Base-by-base conservation (phyloP, 2,797 vertebrate species). In the Lagodon rhomboides region DNA sequence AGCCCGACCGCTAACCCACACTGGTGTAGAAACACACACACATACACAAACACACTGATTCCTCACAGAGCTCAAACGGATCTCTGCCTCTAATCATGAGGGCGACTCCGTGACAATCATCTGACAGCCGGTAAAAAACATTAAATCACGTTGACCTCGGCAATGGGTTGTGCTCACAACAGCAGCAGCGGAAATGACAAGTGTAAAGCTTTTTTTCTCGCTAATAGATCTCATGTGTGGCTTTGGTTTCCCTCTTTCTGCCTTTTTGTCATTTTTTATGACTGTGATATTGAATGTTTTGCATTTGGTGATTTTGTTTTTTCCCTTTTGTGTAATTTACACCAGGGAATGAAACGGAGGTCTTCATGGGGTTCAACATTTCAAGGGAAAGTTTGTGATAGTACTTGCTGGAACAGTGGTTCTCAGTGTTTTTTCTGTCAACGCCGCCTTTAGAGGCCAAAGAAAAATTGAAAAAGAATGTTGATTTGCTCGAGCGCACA, bases 211-310 rank as follows among this genome's bases (percentile, higher is more conserved):
- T 79, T 74, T 76, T 50, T 25, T 4, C 1, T 2, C 22, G 1
- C 55, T 85, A 86, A 90, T 80, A 74, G 77, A 81, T 85, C 53
- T 86, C 91, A 91, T 90, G 83, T 92, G 87, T 78, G 77, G 43
- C 51, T 86, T 83, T 82, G 59, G 65, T 86, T 82, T 85, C 50
- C 68, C 59, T 85, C 79, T 79, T 47, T 73, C 58, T 82, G 38
- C 44, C 18, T 50, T 63, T 41, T 46, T 65, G 41, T 78, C 5
- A 43, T 61, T 83, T 80, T 73, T 53, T 61, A 73, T 55, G 63
- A 27, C 60, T 74, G 51, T 46, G 46, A 83, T 49, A 62, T 62
- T 73, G 62, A 79, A 68, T 83, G 72, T 81, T 82, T 77, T 58
- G 22, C n/a, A 75, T 73, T 83, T 51, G 58, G 34, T 70, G 16